Percentiles rank a stretch among this genome's conserved stretches.
Conservation (phyloP, 2,797 vertebrate species). For the Argyrosomus regius region DNA sequence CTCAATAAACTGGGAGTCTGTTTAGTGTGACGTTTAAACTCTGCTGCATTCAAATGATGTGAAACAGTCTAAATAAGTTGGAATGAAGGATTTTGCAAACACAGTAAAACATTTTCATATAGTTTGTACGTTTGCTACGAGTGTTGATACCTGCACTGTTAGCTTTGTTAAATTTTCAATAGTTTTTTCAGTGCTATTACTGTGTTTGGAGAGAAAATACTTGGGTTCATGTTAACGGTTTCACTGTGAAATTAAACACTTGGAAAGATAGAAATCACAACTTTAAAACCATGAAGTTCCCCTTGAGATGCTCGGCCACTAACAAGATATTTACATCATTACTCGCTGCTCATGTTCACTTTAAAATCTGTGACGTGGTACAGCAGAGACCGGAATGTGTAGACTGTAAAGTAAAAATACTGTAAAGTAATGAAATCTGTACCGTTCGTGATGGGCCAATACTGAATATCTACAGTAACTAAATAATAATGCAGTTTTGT, state of each 20-base stretch:
- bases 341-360: neutral
- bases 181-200: neutral
- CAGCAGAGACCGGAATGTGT: neutral
- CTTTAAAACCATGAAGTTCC: constrained; percentile 13
- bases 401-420: neutral
- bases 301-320: constrained; percentile 5
- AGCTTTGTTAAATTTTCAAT: neutral
- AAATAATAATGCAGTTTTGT: neutral
- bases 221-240: too few species aligned
- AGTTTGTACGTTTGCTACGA: neutral
- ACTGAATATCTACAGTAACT: neutral
- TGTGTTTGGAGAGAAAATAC: neutral
- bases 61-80: neutral
- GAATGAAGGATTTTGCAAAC: neutral
- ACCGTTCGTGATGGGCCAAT: neutral
- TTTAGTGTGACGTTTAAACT: neutral
- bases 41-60: neutral
- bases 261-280: neutral
- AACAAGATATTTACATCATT: constrained; percentile 19
- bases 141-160: neutral
- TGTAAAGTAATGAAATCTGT: neutral
- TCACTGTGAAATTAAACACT: neutral
- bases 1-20: neutral
- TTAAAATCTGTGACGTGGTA: neutral
- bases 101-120: neutral